These are phyloP conservation scores for Leptobrachium ailaonicum DNA, from an alignment of 2,113 vertebrate genomes.

Conservation along the genomic window DNA sequence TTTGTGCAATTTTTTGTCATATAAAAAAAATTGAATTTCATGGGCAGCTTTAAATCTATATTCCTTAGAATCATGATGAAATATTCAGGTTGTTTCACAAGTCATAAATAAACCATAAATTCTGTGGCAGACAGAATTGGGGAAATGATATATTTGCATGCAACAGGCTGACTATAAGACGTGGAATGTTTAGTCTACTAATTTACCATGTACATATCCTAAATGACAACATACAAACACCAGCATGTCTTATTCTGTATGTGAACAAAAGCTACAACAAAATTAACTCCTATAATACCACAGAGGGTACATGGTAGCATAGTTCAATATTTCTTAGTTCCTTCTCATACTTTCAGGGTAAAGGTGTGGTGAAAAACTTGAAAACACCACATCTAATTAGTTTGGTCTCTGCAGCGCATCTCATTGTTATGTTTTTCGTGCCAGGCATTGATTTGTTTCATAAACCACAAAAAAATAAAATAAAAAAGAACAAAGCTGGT, in stretches of 20 bases:
- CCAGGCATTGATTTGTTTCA: conserved; percentile 47
- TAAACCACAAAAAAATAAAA: conserved; percentile 14
- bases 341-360: background rate
- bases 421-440: conserved; percentile 50
- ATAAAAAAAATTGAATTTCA: background rate
- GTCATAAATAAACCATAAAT: conserved; percentile 60
- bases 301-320: background rate
- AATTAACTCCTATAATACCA: conserved; percentile 10
- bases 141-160: conserved; percentile 59
- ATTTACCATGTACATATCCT: conserved; percentile 69
- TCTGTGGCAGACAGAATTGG: conserved; percentile 63
- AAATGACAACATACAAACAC: conserved; percentile 63
- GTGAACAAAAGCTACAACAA: conserved; percentile 27
- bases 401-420: conserved; percentile 49
- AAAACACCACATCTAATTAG: conserved; percentile 60
- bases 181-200: conserved; percentile 64
- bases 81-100: conserved; percentile 27
- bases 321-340: background rate
- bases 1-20: background rate
- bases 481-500: conserved; percentile 22
- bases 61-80: conserved; percentile 18
- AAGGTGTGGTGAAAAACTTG: conserved; percentile 49
- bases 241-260: conserved; percentile 51
- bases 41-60: conserved; percentile 20
- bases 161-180: conserved; percentile 54